Evolutionary conservation across 53 echinoderm and acorn worm genomes (phyloP).

Genomic region (Astropecten irregularis): DNA sequence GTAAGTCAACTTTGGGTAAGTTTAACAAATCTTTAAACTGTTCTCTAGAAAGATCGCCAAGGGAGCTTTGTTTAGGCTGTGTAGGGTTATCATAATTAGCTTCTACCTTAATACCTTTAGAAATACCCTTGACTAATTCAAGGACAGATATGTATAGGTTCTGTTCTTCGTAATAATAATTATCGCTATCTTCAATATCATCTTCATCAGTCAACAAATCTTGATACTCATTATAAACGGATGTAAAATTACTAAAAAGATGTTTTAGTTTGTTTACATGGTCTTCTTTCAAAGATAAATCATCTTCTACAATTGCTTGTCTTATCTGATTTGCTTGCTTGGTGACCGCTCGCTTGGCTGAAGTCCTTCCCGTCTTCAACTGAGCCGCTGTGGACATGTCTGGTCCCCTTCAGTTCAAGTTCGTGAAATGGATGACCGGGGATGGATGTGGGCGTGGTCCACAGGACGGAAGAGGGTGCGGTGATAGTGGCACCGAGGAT

Average conservation of each 20-base stretch:
- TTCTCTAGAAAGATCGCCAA: constrained; percentile 38
- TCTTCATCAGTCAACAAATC: constrained; percentile 15
- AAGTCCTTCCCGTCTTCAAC: constrained; percentile 30
- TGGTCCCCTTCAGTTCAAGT: too few relatives aligned
- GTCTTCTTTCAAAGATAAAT: neutral
- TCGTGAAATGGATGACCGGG: too few relatives aligned
- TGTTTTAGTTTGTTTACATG: neutral
- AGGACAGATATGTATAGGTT: constrained; percentile 11
- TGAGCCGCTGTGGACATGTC: neutral
- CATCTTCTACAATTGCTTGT: constrained; percentile 39
- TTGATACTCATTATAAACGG: neutral
- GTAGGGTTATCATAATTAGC: constrained; percentile 8
- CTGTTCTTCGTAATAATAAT: constrained; percentile 42
- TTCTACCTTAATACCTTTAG: neutral
- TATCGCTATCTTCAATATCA: constrained; percentile 47
- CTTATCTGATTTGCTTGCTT: constrained; percentile 30
- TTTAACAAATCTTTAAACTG: constrained; percentile 42
- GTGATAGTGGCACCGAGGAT: too few relatives aligned
- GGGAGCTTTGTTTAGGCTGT: neutral
- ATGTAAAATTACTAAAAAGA: neutral
- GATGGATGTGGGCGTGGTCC: too few relatives aligned
- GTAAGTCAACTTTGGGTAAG: constrained; percentile 59
- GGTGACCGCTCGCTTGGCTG: constrained; percentile 50
- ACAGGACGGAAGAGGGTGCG: too few relatives aligned
- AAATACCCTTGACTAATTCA: neutral